Evolutionary conservation across 2,113 vertebrate genomes (phyloP), one percentile per base, ranked within the genome.

Genomic region (Macheiramphus alcinus): DNA sequence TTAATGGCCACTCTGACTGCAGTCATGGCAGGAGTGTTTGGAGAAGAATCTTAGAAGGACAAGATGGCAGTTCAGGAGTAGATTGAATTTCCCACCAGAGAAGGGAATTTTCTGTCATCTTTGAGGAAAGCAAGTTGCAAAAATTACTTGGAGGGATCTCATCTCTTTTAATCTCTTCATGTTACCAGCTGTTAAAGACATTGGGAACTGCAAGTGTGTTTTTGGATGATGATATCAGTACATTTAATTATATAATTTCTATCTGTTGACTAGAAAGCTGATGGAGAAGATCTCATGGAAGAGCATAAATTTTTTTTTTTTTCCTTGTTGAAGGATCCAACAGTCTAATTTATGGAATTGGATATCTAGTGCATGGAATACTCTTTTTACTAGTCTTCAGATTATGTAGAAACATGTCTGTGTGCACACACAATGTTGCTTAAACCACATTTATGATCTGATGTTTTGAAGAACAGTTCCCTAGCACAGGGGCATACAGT

Each of bases 231-330:
- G 36, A 43, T 92, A 78, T 79, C 68, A 87, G 62, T 84, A 81
- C 68, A n/a, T 56, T 94, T 63, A 88, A 86, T 87, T 92, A 71
- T 67, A 80, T 89, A 86, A 88, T 91, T 93, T 94, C 76, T 80
- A 91, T 95, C 90, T 97, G 83, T 52, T 94, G 86, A 65, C 70
- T 89, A 43, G 73, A 81, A 87, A 88, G 70, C 68, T 93, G 86
- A 18, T 80, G 20, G 62, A 88, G 74, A 79, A 79, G 66, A 91
- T 72, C 34, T 84, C 38, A 88, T 76, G 63, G 63, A 86, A 92
- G 55, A 91, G 67, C 34, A 65, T 86, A 95, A 72, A 58, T 88
- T 7, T 36, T 71, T 58, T 36, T 71, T 58, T 58, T 32, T 18
- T 9, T 11, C 9, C 23, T 94, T 80, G 12, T 61, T 73, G 81